Evolutionary conservation across 2,888 invertebrate genomes (phyloP), one percentile per base, ranked within the genome.

Genomic region (Thereva nobilitata): DNA sequence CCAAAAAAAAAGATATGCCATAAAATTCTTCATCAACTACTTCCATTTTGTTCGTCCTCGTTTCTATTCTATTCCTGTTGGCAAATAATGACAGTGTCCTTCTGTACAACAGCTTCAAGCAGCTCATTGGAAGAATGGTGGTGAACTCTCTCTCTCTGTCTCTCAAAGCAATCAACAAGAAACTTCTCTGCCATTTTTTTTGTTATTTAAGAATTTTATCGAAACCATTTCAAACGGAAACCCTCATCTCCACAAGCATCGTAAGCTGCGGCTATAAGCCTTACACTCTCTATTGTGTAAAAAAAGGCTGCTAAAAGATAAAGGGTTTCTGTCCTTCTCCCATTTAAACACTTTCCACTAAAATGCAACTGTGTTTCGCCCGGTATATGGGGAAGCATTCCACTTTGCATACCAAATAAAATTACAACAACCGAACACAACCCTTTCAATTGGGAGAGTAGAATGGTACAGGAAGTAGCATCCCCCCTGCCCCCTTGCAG

Each of bases 391-490:
- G 44, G 35, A 56, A 56, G 56, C 56, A 56, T 56, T 56, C 56
- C 56, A 56, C 56, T 56, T 56, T 56, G 56, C 56, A 56, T 56
- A 56, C 44, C 44, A 56, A 56, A 56, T 56, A 42, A 56, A 56
- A 44, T 56, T 56, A 56, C 56, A 56, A 23, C n/a, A 44, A 44
- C 55, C 55, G 41, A 41, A 41, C 42, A 56, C 42, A 56, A 34
- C 44, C 44, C 44, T 35, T 12, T 34, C 23, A 23, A 23, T 41
- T n/a, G 9, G 12, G 34, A n/a, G 34, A n/a, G 37, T 53, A 53
- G 9, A 41, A 35, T 56, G 42, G 44, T 56, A 41, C 56, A 56
- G 56, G 56, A 56, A 44, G 56, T 34, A 56, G 12, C 56, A 44
- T 10, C 56, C 56, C 56, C 44, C 56, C 34, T 23, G 44, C 44